These are phyloP conservation scores for Ophioninae sp. DNA, from an alignment of 2,888 invertebrate genomes.

Conservation along the genomic window DNA sequence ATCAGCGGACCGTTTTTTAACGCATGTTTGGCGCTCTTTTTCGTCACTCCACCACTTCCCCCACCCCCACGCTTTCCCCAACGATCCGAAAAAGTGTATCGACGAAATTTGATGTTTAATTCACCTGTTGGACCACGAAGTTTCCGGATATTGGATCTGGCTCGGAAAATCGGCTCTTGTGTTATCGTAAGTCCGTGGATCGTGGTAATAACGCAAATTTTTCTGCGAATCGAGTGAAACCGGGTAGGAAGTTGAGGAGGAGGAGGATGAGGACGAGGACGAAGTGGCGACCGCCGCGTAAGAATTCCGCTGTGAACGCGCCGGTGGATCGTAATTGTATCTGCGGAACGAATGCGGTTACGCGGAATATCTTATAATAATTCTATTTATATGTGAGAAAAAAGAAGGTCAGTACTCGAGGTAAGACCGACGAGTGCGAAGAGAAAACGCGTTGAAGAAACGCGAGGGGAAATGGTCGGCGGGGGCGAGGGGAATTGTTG, in stretches of 20 bases:
- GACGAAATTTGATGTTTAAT: neutral
- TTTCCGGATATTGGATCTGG: slow-evolving; percentile 61
- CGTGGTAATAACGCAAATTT: slow-evolving; percentile 32
- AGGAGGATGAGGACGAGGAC: neutral
- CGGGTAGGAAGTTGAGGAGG: no score
- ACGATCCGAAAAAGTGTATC: no score
- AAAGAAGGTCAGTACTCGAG: slow-evolving; percentile 34
- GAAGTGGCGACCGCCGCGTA: slow-evolving; percentile 57
- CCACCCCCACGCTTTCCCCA: no score
- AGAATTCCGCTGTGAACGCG: slow-evolving; percentile 67
- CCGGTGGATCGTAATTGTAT: slow-evolving; percentile 69
- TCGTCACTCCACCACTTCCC: no score
- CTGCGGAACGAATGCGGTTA: slow-evolving; percentile 57
- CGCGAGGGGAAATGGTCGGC: neutral
- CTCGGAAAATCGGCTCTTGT: slow-evolving; percentile 51
- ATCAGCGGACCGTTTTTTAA: no score
- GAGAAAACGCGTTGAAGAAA: neutral
- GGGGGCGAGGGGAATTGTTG: neutral
- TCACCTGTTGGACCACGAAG: slow-evolving; percentile 72
- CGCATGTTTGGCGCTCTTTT: no score
- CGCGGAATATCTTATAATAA: slow-evolving; percentile 48
- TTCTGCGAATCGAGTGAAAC: slow-evolving; percentile 28
- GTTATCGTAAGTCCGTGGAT: slow-evolving; percentile 27
- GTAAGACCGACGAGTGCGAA: slow-evolving; percentile 33
- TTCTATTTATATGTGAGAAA: slow-evolving; percentile 57